A percentile compares a stretch with the other conserved stretches of the same genome.
Conservation (phyloP, 2,797 vertebrate genomes). For the Silurus lanzhouensis region DNA sequence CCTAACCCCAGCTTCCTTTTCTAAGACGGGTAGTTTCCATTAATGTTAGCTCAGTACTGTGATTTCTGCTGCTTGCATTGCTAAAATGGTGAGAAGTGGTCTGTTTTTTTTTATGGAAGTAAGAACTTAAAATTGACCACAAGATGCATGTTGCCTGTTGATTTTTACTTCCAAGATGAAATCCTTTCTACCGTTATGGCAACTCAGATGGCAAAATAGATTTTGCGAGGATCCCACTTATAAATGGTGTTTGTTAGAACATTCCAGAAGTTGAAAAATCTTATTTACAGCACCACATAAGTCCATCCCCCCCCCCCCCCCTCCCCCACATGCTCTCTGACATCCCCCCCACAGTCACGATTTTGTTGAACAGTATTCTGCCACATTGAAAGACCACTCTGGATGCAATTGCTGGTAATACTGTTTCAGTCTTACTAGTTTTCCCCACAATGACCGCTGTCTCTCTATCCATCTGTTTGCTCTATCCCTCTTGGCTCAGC, state of each 20-base stretch:
- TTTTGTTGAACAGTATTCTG: background rate
- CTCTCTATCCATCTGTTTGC: conserved; percentile 54
- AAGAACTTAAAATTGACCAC: background rate
- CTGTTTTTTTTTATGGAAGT: background rate
- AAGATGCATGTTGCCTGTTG: background rate
- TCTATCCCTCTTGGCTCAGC: conserved; percentile 44
- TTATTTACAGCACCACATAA: conserved; percentile 9
- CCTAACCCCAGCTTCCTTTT: background rate
- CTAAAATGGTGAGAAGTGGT: background rate
- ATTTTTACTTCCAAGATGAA: background rate
- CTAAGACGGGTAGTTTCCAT: background rate
- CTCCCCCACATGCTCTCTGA: background rate
- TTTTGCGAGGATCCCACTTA: background rate
- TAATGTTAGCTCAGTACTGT: conserved; percentile 1
- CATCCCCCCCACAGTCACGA: background rate
- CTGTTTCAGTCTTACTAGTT: conserved; percentile 10
- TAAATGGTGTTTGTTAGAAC: background rate
- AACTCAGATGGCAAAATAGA: background rate
- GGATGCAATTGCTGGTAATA: conserved; percentile 6
- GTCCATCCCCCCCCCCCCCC: too few relatives aligned
- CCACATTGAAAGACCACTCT: background rate
- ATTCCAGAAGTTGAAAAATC: background rate
- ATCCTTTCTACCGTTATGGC: background rate
- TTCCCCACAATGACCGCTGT: conserved; percentile 34
- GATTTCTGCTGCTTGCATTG: background rate